These are phyloP conservation scores for Vidua macroura DNA, from an alignment of 2,113 vertebrate species.

Conservation along the genomic window DNA sequence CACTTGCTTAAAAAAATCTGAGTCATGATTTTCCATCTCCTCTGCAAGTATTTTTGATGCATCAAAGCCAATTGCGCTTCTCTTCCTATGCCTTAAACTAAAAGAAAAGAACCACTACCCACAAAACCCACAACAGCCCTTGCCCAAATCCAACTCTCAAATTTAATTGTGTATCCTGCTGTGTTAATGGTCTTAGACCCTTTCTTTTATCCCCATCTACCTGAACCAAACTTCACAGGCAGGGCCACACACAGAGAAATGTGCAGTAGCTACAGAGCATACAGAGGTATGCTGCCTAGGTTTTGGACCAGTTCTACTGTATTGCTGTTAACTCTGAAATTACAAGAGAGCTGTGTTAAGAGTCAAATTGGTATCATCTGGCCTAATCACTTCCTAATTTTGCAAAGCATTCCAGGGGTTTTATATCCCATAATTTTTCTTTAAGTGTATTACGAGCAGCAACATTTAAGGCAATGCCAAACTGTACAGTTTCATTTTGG, in stretches of 20 bases:
- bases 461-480: not conserved
- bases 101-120: not conserved
- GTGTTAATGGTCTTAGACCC: not conserved
- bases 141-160: not conserved
- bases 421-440: conserved; percentile 43
- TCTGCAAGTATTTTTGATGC: not conserved
- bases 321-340: conserved; percentile 16
- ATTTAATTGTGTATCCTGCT: not conserved
- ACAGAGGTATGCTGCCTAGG: not conserved
- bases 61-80: not conserved
- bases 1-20: not conserved
- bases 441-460: conserved; percentile 15
- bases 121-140: not conserved
- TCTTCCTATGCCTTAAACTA: not conserved
- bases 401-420: conserved; percentile 28
- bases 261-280: not conserved
- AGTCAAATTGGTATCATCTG: conserved; percentile 48
- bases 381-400: conserved; percentile 52
- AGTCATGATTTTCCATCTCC: conserved; percentile 2
- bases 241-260: not conserved
- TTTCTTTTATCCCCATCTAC: not conserved
- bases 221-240: not conserved
- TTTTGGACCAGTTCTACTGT: not conserved
- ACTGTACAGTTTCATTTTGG: not conserved
- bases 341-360: not conserved